Base-by-base conservation (phyloP, 2,888 invertebrate genomes). In the Leptopilina myrica region DNA sequence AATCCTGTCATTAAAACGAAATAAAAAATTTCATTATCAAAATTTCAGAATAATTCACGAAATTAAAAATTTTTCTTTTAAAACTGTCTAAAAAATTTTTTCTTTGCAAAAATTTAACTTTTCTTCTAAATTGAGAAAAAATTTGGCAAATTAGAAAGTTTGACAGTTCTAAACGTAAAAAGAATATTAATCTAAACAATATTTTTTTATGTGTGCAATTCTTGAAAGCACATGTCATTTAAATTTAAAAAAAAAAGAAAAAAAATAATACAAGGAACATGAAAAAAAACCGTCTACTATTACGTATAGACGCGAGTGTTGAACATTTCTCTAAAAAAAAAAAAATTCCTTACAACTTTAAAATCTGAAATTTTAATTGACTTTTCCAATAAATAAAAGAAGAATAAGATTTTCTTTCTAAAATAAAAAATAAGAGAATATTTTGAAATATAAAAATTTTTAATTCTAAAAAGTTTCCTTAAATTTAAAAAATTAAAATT, bases 311-410 rank as follows among this genome's bases (percentile, higher is more conserved):
- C 76, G 64, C 53, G 79, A 76, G 77, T 49, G 66, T 64, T 65
- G 66, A 76, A 76, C 12, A 62, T 80, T 73, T 26, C 14, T 75
- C 78, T 76, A 80, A 15, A 78, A 78, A 76, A 80, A n/a, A n/a
- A 15, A 78, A 78, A 75, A 66, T 65, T 65, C 64, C 40, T 75
- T 15, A 53, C 53, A 15, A 4, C 26, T 64, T 64, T 64, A 26
- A 64, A 5, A 64, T 56, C 69, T 64, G 40, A 64, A 65, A 56
- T 11, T 33, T 66, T 49, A 67, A 67, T 53, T 26, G 0, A n/a
- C 5, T n/a, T 59, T n/a, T 33, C 33, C 33, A 59, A 59, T n/a
- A 59, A 59, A n/a, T n/a, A 15, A 14, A 59, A 15, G 15, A 49
- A 9, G 46, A 46, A 46, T 9, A 46, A 46, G 9, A 46, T 46